Conservation (phyloP, 2,888 invertebrate species). For the Diplazon laetatorius region DNA sequence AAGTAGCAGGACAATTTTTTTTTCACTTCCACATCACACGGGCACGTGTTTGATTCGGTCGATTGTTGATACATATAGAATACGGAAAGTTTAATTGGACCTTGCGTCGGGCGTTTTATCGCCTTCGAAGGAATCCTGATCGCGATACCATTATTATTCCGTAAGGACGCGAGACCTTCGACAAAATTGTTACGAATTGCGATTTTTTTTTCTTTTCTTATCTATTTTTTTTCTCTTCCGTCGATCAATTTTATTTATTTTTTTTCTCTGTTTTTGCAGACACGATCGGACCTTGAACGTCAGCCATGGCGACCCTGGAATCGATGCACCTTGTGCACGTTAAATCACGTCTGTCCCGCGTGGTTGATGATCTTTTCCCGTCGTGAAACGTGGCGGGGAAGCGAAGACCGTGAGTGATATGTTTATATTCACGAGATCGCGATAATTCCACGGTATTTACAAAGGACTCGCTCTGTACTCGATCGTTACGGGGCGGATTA, state of each 20-base stretch:
- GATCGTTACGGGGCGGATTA: background rate
- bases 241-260: slow-evolving; percentile 20
- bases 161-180: slow-evolving; percentile 9
- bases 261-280: background rate
- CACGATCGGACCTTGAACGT: slow-evolving; percentile 19
- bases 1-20: background rate
- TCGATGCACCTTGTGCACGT: slow-evolving; percentile 12
- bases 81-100: background rate
- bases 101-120: background rate
- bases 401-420: background rate
- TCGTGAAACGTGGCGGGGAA: background rate
- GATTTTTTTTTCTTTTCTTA: slow-evolving; percentile 2
- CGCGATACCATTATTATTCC: background rate
- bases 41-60: background rate
- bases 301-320: slow-evolving; percentile 5
- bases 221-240: slow-evolving; percentile 4
- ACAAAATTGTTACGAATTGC: slow-evolving; percentile 12
- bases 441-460: background rate
- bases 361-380: background rate
- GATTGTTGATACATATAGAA: background rate
- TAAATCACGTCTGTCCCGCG: slow-evolving; percentile 14
- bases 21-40: background rate
- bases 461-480: background rate
- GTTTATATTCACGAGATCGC: background rate
- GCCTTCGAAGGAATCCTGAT: background rate